Percentiles rank a stretch among this genome's conserved stretches.
Evolutionary conservation across 2,888 invertebrate genomes (phyloP).

Genomic region (Notocelia uddmanniana): DNA sequence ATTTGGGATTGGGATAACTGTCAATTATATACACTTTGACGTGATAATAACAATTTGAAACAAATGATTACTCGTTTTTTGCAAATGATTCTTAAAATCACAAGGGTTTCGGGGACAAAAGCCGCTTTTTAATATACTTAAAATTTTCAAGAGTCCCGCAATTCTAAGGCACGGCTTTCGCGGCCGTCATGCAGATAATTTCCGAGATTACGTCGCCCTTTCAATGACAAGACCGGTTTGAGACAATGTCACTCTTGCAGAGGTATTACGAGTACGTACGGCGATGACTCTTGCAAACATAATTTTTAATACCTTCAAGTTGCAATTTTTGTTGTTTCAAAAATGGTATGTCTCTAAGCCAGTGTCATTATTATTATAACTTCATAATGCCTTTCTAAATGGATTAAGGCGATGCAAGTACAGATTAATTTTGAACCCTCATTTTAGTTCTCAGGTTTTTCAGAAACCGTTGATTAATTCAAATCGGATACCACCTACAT

Average conservation of each 20-base stretch:
- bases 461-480: slow-evolving; percentile 20
- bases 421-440: not conserved
- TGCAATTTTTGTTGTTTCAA: slow-evolving; percentile 1
- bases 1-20: not conserved
- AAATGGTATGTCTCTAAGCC: not conserved
- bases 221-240: slow-evolving; percentile 29
- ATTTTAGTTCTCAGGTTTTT: not conserved
- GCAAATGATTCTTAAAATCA: not conserved
- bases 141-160: not conserved
- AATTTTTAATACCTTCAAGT: slow-evolving; percentile 25
- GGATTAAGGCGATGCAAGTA: not conserved
- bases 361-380: not conserved
- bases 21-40: no score
- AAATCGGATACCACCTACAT: slow-evolving; percentile 12
- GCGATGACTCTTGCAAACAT: not conserved
- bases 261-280: slow-evolving; percentile 14
- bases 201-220: slow-evolving; percentile 32
- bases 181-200: slow-evolving; percentile 19
- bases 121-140: not conserved
- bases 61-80: not conserved
- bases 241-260: slow-evolving; percentile 22
- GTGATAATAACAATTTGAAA: no score
- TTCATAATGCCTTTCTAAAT: not conserved
- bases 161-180: slow-evolving; percentile 14
- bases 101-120: not conserved